Conservation (phyloP, 2,888 invertebrate species). For the Lamellibrachia columna region DNA sequence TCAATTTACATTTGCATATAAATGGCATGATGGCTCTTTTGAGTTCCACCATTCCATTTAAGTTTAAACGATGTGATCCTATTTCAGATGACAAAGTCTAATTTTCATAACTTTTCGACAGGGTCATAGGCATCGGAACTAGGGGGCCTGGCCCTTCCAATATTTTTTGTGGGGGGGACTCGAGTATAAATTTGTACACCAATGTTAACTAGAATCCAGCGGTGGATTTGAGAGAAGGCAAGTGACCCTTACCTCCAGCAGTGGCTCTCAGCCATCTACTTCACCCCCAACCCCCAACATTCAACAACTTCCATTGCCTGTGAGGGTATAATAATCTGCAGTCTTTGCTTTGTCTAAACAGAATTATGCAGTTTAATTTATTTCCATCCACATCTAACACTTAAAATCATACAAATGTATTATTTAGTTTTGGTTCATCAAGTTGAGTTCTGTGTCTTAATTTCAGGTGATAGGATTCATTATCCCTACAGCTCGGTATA, state of each 20-base stretch:
- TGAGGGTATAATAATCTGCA: neutral
- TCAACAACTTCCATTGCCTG: too few relatives aligned
- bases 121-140: too few relatives aligned
- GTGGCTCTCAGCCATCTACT: too few relatives aligned
- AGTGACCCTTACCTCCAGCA: too few relatives aligned
- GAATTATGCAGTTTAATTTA: neutral
- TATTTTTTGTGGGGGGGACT: too few relatives aligned
- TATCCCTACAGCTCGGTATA: neutral
- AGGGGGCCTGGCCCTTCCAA: too few relatives aligned
- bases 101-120: neutral
- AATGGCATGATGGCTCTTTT: neutral
- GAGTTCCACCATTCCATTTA: neutral
- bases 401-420: neutral
- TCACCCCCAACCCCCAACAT: too few relatives aligned
- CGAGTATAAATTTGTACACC: too few relatives aligned
- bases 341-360: neutral
- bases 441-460: neutral
- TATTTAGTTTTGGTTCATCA: neutral
- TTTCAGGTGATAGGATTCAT: neutral
- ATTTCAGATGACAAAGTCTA: neutral
- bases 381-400: neutral
- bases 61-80: neutral
- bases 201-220: too few relatives aligned
- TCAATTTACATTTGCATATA: neutral
- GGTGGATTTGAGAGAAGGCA: too few relatives aligned